These are phyloP conservation scores for Anastatus disparis DNA, from an alignment of 1,140 invertebrate genomes.

Conservation along the genomic window DNA sequence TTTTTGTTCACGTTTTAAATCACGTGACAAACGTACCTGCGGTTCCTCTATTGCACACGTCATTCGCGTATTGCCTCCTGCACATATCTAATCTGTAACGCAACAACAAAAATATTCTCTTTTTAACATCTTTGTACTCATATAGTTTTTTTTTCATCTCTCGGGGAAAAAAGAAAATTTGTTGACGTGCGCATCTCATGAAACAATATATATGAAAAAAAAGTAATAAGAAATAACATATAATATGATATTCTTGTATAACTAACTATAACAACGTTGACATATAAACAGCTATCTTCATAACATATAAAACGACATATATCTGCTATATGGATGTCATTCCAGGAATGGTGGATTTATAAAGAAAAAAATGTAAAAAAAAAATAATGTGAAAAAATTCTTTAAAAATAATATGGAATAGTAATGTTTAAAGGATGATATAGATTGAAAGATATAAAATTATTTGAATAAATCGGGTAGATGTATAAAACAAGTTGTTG, in stretches of 20 bases:
- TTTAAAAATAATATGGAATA: neutral
- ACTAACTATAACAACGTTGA: too few relatives aligned
- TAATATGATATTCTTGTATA: too few relatives aligned
- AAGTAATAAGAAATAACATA: too few relatives aligned
- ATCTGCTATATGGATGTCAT: constrained; percentile 6
- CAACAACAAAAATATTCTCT: constrained; percentile 63
- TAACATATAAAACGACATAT: constrained; percentile 8
- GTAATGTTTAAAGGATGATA: too few relatives aligned
- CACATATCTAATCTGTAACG: constrained; percentile 97
- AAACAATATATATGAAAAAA: constrained; percentile 46
- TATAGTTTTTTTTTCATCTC: constrained; percentile 39
- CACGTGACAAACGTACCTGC: constrained; percentile 81
- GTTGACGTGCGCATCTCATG: constrained; percentile 51
- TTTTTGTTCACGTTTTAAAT: constrained; percentile 37
- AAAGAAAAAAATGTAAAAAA: constrained; percentile 5
- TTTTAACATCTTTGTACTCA: constrained; percentile 58
- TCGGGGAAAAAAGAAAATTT: too few relatives aligned
- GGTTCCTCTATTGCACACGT: constrained; percentile 96
- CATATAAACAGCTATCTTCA: neutral
- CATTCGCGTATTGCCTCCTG: constrained; percentile 92
- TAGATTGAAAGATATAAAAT: too few relatives aligned
- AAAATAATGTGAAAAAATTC: neutral
- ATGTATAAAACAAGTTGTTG: neutral
- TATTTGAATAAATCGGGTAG: too few relatives aligned
- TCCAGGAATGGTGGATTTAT: neutral